These are phyloP conservation scores for Shargacucullia verbasci DNA, from an alignment of 2,888 invertebrate genomes.

Conservation along the genomic window DNA sequence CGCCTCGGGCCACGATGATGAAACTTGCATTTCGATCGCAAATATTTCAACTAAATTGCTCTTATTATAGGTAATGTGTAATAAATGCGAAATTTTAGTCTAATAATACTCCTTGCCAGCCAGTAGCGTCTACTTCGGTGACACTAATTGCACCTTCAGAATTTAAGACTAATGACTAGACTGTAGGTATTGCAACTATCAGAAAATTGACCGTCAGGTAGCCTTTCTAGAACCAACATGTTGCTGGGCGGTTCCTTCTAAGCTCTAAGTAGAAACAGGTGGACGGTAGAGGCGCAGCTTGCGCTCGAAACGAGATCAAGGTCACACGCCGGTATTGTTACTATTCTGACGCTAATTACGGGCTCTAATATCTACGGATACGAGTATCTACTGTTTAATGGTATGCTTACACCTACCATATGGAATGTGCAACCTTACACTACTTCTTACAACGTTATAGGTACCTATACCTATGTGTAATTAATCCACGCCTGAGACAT, in stretches of 20 bases:
- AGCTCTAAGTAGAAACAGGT: slow-evolving; percentile 69
- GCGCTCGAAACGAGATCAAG: slow-evolving; percentile 79
- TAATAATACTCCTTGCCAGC: slow-evolving; percentile 53
- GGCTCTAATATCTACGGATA: slow-evolving; percentile 67
- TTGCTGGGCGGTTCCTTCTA: slow-evolving; percentile 59
- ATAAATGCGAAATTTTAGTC: slow-evolving; percentile 49
- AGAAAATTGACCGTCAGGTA: slow-evolving; percentile 41
- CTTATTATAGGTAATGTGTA: slow-evolving; percentile 59
- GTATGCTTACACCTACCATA: slow-evolving; percentile 33
- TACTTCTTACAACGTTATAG: slow-evolving; percentile 12
- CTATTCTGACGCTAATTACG: slow-evolving; percentile 76
- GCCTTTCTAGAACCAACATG: slow-evolving; percentile 60
- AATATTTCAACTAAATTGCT: slow-evolving; percentile 64
- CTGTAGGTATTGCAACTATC: slow-evolving; percentile 33
- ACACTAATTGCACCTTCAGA: slow-evolving; percentile 55
- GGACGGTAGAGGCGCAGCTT: slow-evolving; percentile 66
- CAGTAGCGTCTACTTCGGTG: slow-evolving; percentile 41
- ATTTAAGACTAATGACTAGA: slow-evolving; percentile 21
- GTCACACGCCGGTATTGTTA: slow-evolving; percentile 76
- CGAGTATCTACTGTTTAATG: slow-evolving; percentile 48
- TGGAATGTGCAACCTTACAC: slow-evolving; percentile 24
- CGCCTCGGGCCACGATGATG: slow-evolving; percentile 56
- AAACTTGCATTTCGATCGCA: slow-evolving; percentile 62
- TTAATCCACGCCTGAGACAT: slow-evolving; percentile 33
- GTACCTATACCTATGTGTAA: slow-evolving; percentile 11